Base-by-base conservation (phyloP, 2,888 invertebrate species). In the Tortrix viridana region DNA sequence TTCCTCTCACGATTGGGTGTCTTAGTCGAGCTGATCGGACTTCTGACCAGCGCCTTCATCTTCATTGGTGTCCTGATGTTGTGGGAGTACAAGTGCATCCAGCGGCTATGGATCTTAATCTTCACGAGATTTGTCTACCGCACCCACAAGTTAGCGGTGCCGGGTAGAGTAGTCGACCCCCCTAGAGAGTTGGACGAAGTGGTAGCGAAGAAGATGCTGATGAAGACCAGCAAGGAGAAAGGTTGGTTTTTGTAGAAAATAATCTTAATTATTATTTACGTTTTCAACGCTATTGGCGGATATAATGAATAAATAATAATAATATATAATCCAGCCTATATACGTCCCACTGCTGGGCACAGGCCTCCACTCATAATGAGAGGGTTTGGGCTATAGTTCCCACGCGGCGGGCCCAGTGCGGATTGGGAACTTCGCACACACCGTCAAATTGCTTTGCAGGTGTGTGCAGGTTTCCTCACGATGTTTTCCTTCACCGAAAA, bases 51-150 rank as follows among this genome's bases (percentile, higher is more conserved):
- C 6, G 76, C 82, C 0, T 26, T 70, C 0, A 49, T 84, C 1
- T 85, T 83, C 60, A 73, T 72, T 59, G 32, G 53, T 0, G 12
- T 87, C 2, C 73, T 90, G 0, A 58, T 88, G 1, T 65, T 86
- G 0, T 78, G 88, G 71, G 88, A 90, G 65, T 88, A 89, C 67
- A 79, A 72, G 56, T 55, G 80, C 9, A 65, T 85, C 1, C 75
- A 78, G 22, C 70, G 76, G n/a, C 0, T 79, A 0, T 83, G 75
- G 68, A 65, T 60, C 41, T 66, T 47, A 2, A 3, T 74, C 0
- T 56, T 75, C 2, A 55, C 60, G 12, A 66, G 65, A 3, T 70
- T 69, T 55, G 70, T 71, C 14, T 53, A 53, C 22, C 50, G 41
- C 16, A 22, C n/a, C 3, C 18, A 44, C 18, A 18, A 44, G 53